A percentile compares a stretch with the other conserved stretches of the same genome.
These are phyloP conservation scores for Sarcophilus harrisii DNA, from an alignment of 2,797 vertebrate genomes.

Conservation along the genomic window DNA sequence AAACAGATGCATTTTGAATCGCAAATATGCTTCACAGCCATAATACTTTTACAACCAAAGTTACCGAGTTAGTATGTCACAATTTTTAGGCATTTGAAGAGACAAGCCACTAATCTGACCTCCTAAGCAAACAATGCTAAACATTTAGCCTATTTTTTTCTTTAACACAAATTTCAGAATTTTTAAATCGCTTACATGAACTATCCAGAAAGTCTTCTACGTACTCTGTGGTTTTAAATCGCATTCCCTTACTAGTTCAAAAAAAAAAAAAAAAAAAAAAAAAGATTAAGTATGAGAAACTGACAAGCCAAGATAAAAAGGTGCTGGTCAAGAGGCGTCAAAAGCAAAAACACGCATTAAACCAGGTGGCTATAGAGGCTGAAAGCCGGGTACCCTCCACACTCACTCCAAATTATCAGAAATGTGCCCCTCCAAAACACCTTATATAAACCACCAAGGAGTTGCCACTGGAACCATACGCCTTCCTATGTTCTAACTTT, in stretches of 20 bases:
- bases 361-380: neutral
- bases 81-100: neutral
- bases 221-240: neutral
- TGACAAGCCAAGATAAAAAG: neutral
- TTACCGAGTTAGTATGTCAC: neutral
- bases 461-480: constrained; percentile 41
- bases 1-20: neutral
- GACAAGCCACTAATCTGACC: neutral
- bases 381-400: neutral
- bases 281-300: neutral
- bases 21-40: neutral
- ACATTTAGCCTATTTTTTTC: neutral
- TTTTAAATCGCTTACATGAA: neutral
- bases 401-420: neutral
- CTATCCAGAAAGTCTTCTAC: neutral
- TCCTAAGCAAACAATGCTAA: neutral
- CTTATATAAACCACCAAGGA: constrained; percentile 40
- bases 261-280: neutral
- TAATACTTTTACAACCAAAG: neutral
- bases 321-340: constrained; percentile 12
- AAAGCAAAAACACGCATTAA: neutral
- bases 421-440: constrained; percentile 54
- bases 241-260: neutral
- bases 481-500: constrained; percentile 67
- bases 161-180: neutral